Evolutionary conservation across 2,797 vertebrate genomes (phyloP).

Genomic region (Mus spretus): DNA sequence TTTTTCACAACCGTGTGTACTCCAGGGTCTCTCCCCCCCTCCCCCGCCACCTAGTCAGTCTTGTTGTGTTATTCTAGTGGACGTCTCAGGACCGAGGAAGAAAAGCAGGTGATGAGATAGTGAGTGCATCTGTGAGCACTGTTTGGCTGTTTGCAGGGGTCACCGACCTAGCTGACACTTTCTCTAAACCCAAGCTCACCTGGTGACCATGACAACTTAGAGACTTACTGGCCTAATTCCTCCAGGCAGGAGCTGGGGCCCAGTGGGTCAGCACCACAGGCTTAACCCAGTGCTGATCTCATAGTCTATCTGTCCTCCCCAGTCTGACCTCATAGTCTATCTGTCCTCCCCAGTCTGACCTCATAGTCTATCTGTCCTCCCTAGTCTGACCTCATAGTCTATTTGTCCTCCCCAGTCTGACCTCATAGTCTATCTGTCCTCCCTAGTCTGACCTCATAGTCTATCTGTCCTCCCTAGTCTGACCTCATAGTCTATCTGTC

Average conservation of each 20-base stretch:
- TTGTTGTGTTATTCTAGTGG: slow-evolving; percentile 39
- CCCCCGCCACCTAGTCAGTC: background rate
- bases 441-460: background rate
- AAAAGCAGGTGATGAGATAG: background rate
- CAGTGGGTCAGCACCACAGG: background rate
- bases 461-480: too few relatives aligned
- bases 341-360: too few relatives aligned
- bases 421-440: too few relatives aligned
- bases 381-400: too few relatives aligned
- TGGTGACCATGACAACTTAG: background rate
- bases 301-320: background rate
- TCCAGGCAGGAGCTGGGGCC: background rate
- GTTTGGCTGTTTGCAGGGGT: background rate
- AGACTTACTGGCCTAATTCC: background rate
- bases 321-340: background rate
- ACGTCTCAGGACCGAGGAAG: background rate
- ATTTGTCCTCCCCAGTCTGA: too few relatives aligned
- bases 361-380: too few relatives aligned
- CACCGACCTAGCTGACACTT: background rate
- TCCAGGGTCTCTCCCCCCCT: background rate
- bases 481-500: too few relatives aligned
- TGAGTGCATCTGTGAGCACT: background rate
- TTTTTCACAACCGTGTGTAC: background rate
- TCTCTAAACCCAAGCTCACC: background rate
- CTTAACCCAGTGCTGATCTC: background rate